Conservation (phyloP, 1,140 invertebrate genomes). For the Achroia grisella region DNA sequence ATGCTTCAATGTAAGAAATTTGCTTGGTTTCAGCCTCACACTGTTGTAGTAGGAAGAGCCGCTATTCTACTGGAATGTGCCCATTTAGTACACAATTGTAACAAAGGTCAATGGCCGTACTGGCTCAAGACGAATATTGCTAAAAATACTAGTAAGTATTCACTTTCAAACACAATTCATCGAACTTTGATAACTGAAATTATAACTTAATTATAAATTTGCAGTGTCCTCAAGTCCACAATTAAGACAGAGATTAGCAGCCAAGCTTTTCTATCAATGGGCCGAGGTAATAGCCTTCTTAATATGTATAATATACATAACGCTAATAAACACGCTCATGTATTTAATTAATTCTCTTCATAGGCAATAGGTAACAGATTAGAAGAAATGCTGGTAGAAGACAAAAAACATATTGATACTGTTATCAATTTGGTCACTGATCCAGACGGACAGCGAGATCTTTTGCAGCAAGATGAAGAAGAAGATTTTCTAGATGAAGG, state of each 20-base stretch:
- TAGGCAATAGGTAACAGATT: slow-evolving; percentile 85
- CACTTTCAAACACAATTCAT: too few species aligned
- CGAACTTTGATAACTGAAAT: too few species aligned
- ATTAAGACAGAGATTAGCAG: slow-evolving; percentile 86
- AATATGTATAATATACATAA: too few species aligned
- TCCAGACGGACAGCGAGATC: slow-evolving; percentile 87
- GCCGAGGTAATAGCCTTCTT: slow-evolving; percentile 81
- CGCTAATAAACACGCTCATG: neutral
- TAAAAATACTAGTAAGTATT: slow-evolving; percentile 46
- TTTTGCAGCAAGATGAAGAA: slow-evolving; percentile 94
- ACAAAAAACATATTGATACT: slow-evolving; percentile 81
- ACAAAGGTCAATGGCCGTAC: slow-evolving; percentile 96
- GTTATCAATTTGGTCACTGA: slow-evolving; percentile 83
- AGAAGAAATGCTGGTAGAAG: slow-evolving; percentile 86
- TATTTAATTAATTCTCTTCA: slow-evolving; percentile 4
- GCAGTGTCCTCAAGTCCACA: slow-evolving; percentile 61
- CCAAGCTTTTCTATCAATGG: slow-evolving; percentile 98
- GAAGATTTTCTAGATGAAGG: slow-evolving; percentile 99
- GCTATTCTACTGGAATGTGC: slow-evolving; percentile 95
- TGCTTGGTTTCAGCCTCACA: slow-evolving; percentile 83
- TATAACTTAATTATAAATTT: slow-evolving; percentile 8
- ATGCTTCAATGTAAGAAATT: too few species aligned
- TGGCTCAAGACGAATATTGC: slow-evolving; percentile 59
- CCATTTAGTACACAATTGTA: slow-evolving; percentile 97
- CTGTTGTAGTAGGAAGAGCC: slow-evolving; percentile 93